A percentile compares a stretch with the other conserved stretches of the same genome.
Conservation (phyloP, 1,140 invertebrate species). For the Sesamia nonagrioides region DNA sequence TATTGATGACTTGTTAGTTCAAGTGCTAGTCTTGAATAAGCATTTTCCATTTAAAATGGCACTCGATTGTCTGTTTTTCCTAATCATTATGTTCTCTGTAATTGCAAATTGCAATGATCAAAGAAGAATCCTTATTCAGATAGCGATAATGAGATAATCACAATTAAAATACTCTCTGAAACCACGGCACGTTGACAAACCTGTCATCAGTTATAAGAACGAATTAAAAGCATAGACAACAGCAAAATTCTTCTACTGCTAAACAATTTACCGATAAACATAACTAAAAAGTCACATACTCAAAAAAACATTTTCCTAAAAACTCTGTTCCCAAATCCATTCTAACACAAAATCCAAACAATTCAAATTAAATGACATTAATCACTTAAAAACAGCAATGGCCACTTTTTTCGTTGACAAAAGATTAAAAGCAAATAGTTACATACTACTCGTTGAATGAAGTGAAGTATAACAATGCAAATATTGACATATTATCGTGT, state of each 20-base stretch:
- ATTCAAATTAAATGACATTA: background rate
- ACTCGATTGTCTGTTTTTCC: background rate
- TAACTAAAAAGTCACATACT: background rate
- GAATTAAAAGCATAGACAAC: background rate
- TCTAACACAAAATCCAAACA: background rate
- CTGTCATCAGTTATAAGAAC: too few species aligned
- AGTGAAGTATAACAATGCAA: slow-evolving; percentile 17
- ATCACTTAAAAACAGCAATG: slow-evolving; percentile 10
- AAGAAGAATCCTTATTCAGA: background rate
- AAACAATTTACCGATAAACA: background rate
- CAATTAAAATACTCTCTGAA: too few species aligned
- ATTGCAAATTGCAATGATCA: background rate
- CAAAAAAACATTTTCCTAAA: background rate
- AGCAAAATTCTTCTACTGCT: background rate
- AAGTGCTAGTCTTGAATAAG: slow-evolving; percentile 15
- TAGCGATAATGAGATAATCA: too few species aligned
- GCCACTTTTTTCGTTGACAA: slow-evolving; percentile 14
- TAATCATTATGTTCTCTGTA: background rate
- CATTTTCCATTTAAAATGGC: background rate
- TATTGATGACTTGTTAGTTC: slow-evolving; percentile 34
- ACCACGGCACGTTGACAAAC: too few species aligned
- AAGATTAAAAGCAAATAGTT: slow-evolving; percentile 34
- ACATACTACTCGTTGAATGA: slow-evolving; percentile 2
- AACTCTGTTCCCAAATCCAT: background rate
- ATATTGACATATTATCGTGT: slow-evolving; percentile 56